Conservation (phyloP, 2,113 vertebrate species). For the Pavo muticus region DNA sequence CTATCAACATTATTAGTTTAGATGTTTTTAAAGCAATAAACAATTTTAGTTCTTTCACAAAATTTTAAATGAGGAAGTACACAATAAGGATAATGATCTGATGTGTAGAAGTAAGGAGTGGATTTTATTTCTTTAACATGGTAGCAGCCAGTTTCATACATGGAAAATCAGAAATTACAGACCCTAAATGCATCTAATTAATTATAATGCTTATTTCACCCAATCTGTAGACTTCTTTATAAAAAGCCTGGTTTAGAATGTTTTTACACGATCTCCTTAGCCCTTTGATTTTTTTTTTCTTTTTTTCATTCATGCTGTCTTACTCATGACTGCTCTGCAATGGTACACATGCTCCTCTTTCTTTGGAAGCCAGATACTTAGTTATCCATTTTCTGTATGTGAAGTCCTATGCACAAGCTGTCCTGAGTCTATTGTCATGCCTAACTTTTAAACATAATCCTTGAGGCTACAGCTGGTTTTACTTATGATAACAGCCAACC, state of each 20-base stretch:
- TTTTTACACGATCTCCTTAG: background rate
- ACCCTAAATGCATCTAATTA: no score
- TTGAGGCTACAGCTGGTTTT: background rate
- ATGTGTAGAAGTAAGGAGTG: accelerated
- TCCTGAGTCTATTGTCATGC: background rate
- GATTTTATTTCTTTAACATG: background rate
- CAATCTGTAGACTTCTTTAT: background rate
- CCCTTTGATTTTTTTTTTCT: background rate
- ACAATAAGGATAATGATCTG: background rate
- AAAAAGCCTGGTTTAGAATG: background rate
- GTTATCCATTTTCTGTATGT: background rate
- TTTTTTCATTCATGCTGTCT: background rate
- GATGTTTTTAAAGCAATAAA: background rate
- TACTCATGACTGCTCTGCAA: background rate
- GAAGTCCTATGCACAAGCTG: background rate
- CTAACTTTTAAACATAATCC: background rate
- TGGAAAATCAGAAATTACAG: no score
- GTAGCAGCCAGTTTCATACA: no score
- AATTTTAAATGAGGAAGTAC: background rate
- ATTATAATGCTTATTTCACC: background rate
- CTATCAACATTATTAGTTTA: background rate
- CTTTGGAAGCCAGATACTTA: background rate
- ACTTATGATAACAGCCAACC: background rate
- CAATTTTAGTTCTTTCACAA: background rate
- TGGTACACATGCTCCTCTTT: background rate